phyloP scores from a whole-genome alignment of 2,797 vertebrate genomes.

The Rhynchotus rufescens region DNA sequence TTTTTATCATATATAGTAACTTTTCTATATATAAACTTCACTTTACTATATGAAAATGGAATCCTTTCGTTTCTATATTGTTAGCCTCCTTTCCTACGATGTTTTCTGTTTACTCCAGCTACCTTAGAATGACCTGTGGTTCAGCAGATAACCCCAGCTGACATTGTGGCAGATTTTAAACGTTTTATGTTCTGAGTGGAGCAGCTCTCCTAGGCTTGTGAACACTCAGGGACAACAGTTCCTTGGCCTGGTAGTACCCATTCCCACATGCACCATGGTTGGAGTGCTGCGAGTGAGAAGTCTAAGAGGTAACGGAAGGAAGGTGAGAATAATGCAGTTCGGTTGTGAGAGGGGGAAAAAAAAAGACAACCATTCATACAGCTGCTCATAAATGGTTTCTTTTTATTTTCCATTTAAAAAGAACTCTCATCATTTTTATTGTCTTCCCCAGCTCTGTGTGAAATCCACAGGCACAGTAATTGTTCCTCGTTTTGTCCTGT shows the following conservation, averaged over 20 bases:
- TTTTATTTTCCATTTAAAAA: background rate
- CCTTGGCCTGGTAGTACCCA: background rate
- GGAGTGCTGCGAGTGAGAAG: background rate
- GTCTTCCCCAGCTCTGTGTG: background rate
- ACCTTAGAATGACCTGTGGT: background rate
- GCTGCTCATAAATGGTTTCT: background rate
- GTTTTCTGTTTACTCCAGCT: background rate
- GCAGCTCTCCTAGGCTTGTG: background rate
- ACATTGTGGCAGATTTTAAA: background rate
- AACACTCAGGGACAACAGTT: background rate
- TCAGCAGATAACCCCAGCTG: background rate
- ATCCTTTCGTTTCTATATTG: background rate
- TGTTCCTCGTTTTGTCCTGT: background rate
- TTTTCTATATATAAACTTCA: too few relatives aligned
- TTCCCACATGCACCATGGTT: background rate
- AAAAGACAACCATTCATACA: background rate
- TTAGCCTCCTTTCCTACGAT: background rate
- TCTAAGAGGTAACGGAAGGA: background rate
- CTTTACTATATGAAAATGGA: background rate
- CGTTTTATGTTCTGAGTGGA: background rate
- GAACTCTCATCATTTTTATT: background rate
- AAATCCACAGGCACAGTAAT: constrained; percentile 11
- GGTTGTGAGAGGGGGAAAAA: background rate
- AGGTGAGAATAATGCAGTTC: background rate
- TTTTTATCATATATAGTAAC: too few relatives aligned